These are phyloP conservation scores for Troilus luridus DNA, from an alignment of 2,888 invertebrate species.

Conservation along the genomic window DNA sequence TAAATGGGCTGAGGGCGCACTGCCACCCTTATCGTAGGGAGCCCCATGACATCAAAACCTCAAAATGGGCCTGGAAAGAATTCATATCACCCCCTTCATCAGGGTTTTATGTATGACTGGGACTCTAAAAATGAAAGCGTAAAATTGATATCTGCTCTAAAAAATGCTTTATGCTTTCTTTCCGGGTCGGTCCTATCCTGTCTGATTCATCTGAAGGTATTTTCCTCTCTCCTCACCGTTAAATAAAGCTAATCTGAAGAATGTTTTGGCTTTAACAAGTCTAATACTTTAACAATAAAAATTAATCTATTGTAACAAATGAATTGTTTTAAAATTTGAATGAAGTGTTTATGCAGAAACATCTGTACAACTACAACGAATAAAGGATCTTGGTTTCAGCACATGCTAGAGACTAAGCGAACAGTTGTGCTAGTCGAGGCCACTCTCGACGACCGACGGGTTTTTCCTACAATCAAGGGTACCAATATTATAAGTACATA, in stretches of 20 bases:
- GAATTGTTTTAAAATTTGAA: too few relatives aligned
- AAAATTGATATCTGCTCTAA: neutral
- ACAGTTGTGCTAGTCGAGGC: too few relatives aligned
- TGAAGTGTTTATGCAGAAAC: too few relatives aligned
- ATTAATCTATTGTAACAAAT: too few relatives aligned
- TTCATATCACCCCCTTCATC: constrained; percentile 27
- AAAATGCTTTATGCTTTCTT: neutral
- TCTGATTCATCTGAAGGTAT: neutral
- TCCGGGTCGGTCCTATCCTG: neutral
- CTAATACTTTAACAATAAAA: neutral
- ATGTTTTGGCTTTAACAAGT: neutral
- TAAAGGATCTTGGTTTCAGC: too few relatives aligned
- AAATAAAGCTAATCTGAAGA: neutral
- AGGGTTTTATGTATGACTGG: neutral
- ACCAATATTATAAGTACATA: too few relatives aligned
- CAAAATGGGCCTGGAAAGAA: neutral
- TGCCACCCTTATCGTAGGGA: neutral
- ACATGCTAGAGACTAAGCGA: too few relatives aligned
- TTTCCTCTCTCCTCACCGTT: neutral
- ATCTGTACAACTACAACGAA: too few relatives aligned
- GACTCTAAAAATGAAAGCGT: constrained; percentile 12
- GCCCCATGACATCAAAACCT: constrained; percentile 44
- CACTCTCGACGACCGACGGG: too few relatives aligned
- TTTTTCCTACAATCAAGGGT: too few relatives aligned
- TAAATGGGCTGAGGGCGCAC: constrained; percentile 37